Base-by-base conservation (phyloP, 1,140 invertebrate genomes). In the Drosophila saltans region DNA sequence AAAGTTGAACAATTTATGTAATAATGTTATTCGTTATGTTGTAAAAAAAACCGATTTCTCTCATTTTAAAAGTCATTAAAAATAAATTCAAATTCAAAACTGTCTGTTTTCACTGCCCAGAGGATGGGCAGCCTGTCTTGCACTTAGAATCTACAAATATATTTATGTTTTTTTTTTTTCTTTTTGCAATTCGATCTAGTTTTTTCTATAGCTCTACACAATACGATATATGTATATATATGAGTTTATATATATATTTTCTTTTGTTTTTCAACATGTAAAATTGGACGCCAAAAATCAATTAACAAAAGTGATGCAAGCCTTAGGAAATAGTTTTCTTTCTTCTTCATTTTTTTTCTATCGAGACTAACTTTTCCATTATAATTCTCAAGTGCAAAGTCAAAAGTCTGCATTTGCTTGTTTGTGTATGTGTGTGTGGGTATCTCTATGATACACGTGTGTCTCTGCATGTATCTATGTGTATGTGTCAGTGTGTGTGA, bases 201-300 rank as follows among this genome's bases (percentile, higher is more conserved):
- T 60, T 68, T 69, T 69, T 59, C 74, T 68, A 75, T 64, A 75
- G 72, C 39, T 66, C 72, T 77, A 76, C 74, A 55, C 74, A 55
- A 21, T 28, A 24, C 40, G 16, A 61, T 41, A 43, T 62, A 61
- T 28, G 2, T 39, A 24, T 45, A 24, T 57, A 28, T 33, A 60
- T 57, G 28, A 30, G 30, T n/a, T 7, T 30, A 36, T 10, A 60
- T 60, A 60, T 39, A 43, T 61, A 43, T 21, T 41, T 21, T 48
- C 11, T 21, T 58, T 85, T 79, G 70, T 79, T 86, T 78, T 65
- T 55, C 74, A 43, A 82, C 72, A 80, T 88, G 84, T 88, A 88
- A 88, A 88, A 88, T 88, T 88, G 83, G 83, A 88, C 83, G 83
- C 84, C 76, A 83, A 88, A 88, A 76, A 89, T 83, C 67, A 88